Conservation (phyloP, 2,888 invertebrate genomes). For the Dryococelus australis region DNA sequence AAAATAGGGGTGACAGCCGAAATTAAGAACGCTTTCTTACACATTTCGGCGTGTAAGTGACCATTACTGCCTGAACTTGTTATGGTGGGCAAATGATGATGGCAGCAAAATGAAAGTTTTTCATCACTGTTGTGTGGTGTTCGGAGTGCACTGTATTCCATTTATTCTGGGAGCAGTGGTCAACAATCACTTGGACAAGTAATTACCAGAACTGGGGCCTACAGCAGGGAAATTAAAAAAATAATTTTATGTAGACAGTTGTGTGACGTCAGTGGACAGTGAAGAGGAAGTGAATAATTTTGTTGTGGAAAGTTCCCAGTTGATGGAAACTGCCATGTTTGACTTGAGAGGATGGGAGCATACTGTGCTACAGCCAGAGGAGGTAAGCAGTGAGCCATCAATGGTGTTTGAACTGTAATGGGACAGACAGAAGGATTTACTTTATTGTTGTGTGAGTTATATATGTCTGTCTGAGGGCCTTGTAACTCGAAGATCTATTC, state of each 20-base stretch:
- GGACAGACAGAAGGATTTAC: neutral
- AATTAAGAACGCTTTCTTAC: neutral
- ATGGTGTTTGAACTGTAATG: neutral
- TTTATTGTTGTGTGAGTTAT: neutral
- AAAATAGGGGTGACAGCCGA: neutral
- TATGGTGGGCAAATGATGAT: neutral
- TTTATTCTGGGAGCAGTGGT: constrained; percentile 39
- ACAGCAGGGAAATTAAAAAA: neutral
- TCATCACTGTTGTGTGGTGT: constrained; percentile 40
- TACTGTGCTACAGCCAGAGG: neutral
- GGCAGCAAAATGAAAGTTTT: neutral
- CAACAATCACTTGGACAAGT: constrained; percentile 36
- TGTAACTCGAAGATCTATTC: neutral
- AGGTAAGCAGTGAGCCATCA: too few relatives aligned
- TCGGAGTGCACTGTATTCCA: constrained; percentile 37
- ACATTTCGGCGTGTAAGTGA: neutral
- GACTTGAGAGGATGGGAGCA: constrained; percentile 13
- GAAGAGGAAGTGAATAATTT: neutral
- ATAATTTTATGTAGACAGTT: constrained; percentile 21
- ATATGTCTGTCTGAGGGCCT: neutral
- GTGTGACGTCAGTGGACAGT: neutral
- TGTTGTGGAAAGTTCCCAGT: neutral
- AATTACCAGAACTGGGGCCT: neutral
- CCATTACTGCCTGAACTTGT: neutral
- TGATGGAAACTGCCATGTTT: neutral